phyloP scores from a whole-genome alignment of 2,113 vertebrate genomes.

The Sapajus apella region DNA sequence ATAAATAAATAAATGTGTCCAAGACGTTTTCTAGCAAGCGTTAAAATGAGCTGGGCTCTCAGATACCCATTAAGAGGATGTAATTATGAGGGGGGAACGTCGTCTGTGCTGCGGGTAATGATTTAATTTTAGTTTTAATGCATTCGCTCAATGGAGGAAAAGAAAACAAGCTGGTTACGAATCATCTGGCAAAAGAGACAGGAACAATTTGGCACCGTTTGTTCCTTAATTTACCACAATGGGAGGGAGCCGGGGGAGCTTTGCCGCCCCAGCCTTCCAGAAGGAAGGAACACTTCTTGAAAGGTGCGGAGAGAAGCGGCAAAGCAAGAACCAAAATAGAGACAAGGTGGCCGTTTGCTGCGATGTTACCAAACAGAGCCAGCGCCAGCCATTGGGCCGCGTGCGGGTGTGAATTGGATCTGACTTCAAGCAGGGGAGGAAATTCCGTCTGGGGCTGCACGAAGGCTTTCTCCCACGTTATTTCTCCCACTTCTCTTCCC shows the following conservation, averaged over 20 bases:
- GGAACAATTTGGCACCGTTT: constrained; percentile 80
- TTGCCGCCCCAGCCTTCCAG: constrained; percentile 71
- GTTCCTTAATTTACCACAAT: constrained; percentile 82
- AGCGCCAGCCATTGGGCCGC: neutral
- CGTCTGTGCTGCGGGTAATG: constrained; percentile 82
- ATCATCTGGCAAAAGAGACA: constrained; percentile 72
- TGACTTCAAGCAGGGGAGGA: neutral
- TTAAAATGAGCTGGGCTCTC: constrained; percentile 77
- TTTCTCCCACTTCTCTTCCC: neutral
- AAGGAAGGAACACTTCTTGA: constrained; percentile 71
- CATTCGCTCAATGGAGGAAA: constrained; percentile 68
- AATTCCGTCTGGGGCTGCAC: too few relatives aligned
- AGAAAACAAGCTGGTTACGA: constrained; percentile 78
- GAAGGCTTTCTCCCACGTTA: neutral
- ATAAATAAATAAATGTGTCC: constrained; percentile 63
- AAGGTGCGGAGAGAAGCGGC: constrained; percentile 58
- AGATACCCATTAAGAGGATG: constrained; percentile 83
- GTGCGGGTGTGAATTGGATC: constrained; percentile 17
- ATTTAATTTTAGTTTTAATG: constrained; percentile 84
- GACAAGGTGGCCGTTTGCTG: neutral
- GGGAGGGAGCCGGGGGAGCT: constrained; percentile 73
- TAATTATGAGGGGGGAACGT: constrained; percentile 81
- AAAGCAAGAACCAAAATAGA: constrained; percentile 63
- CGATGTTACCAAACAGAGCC: constrained; percentile 63
- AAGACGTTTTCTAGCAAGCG: constrained; percentile 80